These are phyloP conservation scores for Drosophila subobscura DNA, from an alignment of 1,140 invertebrate species.

Conservation along the genomic window DNA sequence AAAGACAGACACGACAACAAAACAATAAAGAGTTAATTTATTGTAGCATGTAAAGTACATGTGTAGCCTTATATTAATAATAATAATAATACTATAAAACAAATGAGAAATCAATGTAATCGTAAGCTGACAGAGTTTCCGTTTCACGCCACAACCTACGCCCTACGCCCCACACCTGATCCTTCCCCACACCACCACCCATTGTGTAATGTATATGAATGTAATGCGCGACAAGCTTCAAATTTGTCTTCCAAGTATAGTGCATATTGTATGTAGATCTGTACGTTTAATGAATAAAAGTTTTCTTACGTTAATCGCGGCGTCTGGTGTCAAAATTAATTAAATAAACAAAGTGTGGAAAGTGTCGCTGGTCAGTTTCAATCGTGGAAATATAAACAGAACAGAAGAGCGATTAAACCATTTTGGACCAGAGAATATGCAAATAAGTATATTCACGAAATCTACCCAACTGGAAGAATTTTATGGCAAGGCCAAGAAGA, in stretches of 20 bases:
- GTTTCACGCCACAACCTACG: too few species aligned
- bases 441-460: too few species aligned
- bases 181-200: background rate
- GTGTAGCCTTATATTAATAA: conserved; percentile 61
- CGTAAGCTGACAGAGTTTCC: conserved; percentile 37
- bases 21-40: conserved; percentile 75
- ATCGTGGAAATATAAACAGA: too few species aligned
- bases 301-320: conserved; percentile 60
- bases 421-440: too few species aligned
- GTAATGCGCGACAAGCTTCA: conserved; percentile 61
- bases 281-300: conserved; percentile 55
- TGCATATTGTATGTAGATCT: conserved; percentile 64
- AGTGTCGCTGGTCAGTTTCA: too few species aligned
- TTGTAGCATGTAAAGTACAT: conserved; percentile 70
- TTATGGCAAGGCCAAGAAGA: too few species aligned
- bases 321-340: background rate
- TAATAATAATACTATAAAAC: conserved; percentile 45
- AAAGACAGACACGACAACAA: conserved; percentile 32
- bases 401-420: too few species aligned
- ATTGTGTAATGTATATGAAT: conserved; percentile 51
- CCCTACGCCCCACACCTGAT: too few species aligned
- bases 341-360: too few species aligned
- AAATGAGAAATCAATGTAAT: conserved; percentile 39
- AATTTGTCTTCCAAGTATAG: conserved; percentile 68
- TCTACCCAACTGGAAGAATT: too few species aligned